Evolutionary conservation across 1,140 invertebrate species (phyloP).

Genomic region (Megathymus violae): DNA sequence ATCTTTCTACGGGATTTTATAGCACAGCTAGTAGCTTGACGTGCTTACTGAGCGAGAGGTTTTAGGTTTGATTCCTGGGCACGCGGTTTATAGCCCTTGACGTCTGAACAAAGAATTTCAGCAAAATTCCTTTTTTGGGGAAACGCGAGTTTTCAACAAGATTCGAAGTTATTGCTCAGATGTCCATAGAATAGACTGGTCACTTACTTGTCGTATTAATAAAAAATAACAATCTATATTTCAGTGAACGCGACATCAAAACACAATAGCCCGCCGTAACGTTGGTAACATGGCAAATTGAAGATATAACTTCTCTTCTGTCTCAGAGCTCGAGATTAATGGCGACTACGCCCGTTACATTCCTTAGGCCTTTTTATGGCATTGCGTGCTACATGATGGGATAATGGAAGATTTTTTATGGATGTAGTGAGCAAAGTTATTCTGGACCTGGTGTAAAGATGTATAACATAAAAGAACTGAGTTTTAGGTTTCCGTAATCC

Average conservation of each 20-base stretch:
- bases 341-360: not conserved
- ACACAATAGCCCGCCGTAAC: not conserved
- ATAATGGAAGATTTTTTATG: not conserved
- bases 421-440: too few relatives aligned
- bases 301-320: conserved; percentile 2
- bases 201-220: not conserved
- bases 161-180: not conserved
- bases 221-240: conserved; percentile 2
- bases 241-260: conserved; percentile 4
- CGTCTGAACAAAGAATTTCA: too few relatives aligned
- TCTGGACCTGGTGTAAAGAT: too few relatives aligned
- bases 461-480: too few relatives aligned
- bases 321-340: not conserved
- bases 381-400: not conserved
- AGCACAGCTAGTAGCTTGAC: too few relatives aligned
- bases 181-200: not conserved
- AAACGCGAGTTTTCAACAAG: too few relatives aligned
- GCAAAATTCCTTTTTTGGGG: too few relatives aligned
- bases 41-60: too few relatives aligned
- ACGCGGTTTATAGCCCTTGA: too few relatives aligned
- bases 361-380: not conserved
- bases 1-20: too few relatives aligned
- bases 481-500: too few relatives aligned
- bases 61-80: too few relatives aligned
- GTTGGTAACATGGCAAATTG: conserved; percentile 5